phyloP scores from a whole-genome alignment of 1,140 invertebrate species.

The Lasaia peninsularis region DNA sequence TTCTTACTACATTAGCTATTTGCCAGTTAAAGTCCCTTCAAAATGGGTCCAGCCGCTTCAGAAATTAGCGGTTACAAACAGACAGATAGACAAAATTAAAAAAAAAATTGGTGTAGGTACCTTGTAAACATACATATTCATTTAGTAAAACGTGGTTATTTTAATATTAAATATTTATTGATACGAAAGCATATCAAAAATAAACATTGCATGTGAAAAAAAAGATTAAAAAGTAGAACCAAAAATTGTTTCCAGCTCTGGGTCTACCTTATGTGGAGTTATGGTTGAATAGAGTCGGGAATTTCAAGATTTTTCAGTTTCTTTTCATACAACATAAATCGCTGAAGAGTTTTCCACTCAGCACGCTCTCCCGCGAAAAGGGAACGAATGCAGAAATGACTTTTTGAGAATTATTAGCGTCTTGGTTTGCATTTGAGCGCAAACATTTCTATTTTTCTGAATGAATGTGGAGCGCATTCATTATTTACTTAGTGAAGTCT shows the following conservation, averaged over 20 bases:
- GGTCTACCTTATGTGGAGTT: conserved; percentile 5
- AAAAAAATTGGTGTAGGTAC: too few species aligned
- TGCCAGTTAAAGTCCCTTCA: too few species aligned
- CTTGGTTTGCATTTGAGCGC: conserved; percentile 24
- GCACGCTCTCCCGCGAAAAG: conserved; percentile 29
- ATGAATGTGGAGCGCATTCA: conserved; percentile 9
- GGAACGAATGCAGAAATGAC: conserved; percentile 31
- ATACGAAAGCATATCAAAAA: neutral
- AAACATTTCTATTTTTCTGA: conserved; percentile 28
- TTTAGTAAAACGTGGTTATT: too few species aligned
- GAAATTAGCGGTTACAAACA: too few species aligned
- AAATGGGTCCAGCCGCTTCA: too few species aligned
- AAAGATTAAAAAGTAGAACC: neutral
- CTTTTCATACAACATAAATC: conserved; percentile 37
- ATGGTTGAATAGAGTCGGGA: conserved; percentile 28
- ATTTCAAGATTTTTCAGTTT: conserved; percentile 24
- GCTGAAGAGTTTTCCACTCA: conserved; percentile 31
- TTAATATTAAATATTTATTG: too few species aligned
- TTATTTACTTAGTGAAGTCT: conserved; percentile 10
- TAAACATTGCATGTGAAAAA: neutral
- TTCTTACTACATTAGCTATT: too few species aligned
- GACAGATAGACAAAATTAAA: too few species aligned
- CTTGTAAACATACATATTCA: too few species aligned
- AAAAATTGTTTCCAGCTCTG: neutral
- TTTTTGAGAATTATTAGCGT: conserved; percentile 38